A percentile compares a stretch with the other conserved stretches of the same genome.
Evolutionary conservation across 2,888 invertebrate species (phyloP).

Genomic region (Pemphredon lugubris): DNA sequence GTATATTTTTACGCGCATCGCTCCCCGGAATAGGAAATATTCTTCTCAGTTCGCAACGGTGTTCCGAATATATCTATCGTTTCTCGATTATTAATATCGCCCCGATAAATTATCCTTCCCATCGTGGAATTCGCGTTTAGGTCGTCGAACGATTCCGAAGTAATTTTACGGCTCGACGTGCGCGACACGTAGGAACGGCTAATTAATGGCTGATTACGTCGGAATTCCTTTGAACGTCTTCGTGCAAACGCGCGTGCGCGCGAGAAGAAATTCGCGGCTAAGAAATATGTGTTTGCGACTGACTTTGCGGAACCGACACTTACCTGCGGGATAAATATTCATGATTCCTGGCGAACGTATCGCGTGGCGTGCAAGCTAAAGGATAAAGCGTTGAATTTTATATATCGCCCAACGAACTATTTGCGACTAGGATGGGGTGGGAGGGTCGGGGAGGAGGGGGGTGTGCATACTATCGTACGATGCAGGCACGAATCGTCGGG

Average conservation of each 20-base stretch:
- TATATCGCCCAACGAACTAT: slow-evolving; percentile 35
- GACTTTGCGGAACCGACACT: slow-evolving; percentile 47
- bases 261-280: not conserved
- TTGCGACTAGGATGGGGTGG: slow-evolving; percentile 22
- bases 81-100: no score
- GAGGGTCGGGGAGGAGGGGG: no score
- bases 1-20: no score
- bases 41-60: no score
- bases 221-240: slow-evolving; percentile 5
- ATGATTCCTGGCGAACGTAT: slow-evolving; percentile 28
- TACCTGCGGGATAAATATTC: slow-evolving; percentile 54
- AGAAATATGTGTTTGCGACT: not conserved
- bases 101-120: no score
- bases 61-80: not conserved
- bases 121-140: no score
- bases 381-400: slow-evolving; percentile 47
- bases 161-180: no score
- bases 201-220: slow-evolving; percentile 31
- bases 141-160: no score
- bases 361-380: slow-evolving; percentile 42
- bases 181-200: no score
- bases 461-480: slow-evolving; percentile 35
- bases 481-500: slow-evolving; percentile 27
- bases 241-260: no score
- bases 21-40: no score